Base-by-base conservation (phyloP, 2,888 invertebrate species). In the Macropis europaea region DNA sequence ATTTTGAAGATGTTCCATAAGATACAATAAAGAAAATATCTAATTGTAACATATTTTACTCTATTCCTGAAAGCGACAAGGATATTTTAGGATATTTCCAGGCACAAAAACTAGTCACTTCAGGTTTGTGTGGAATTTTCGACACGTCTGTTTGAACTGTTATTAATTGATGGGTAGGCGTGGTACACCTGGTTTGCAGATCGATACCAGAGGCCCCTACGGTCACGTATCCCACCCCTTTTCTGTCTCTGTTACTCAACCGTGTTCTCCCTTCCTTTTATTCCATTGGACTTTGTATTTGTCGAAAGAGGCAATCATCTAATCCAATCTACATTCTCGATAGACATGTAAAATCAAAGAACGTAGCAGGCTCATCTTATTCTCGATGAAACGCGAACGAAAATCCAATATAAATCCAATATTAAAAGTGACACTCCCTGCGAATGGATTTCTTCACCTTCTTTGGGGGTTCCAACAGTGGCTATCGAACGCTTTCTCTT, bases 131-230 rank as follows among this genome's bases (percentile, higher is more conserved):
- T 7, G 19, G 61, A 50, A 50, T 43, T 64, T 66, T 59, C 53
- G 26, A 13, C 15, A 28, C 11, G 48, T 40, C 24, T 47, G 67
- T 76, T 68, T 67, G 56, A 78, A 59, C 64, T 66, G 64, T 75
- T 64, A 66, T 82, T 83, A 85, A 84, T 77, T 77, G 79, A 77
- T 76, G 69, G 59, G 76, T 79, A 84, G 73, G 73, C 67, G 73
- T 73, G 73, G 86, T 86, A 77, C 83, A 87, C 85, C 87, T 86
- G 86, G 77, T 77, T 72, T 75, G 75, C 82, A 79, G 83, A 87
- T 87, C 87, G 80, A 87, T 87, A 87, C 71, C 79, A 75, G 73
- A 79, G 79, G 62, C 76, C 73, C 78, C 79, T 77, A 74, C 76
- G 73, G 77, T 82, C 68, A 79, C 79, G 77, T 76, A 69, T 71